These are phyloP conservation scores for Gopherus flavomarginatus DNA, from an alignment of 2,113 vertebrate species.

Conservation along the genomic window DNA sequence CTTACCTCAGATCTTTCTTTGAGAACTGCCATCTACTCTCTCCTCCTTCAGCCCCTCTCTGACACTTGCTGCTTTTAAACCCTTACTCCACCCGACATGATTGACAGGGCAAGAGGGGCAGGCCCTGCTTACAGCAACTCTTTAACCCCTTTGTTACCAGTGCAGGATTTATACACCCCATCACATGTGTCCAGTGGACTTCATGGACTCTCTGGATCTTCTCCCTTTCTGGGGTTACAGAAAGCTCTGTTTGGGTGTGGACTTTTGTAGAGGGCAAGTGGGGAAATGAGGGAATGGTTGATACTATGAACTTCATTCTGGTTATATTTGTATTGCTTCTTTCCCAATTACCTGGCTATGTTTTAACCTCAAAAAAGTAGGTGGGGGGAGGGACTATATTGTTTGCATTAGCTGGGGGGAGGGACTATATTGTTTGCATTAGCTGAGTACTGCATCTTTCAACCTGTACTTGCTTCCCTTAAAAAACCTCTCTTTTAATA, in stretches of 20 bases:
- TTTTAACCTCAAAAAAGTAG: conserved; percentile 12
- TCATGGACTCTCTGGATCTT: not conserved
- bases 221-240: not conserved
- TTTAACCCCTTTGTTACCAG: not conserved
- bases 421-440: not conserved
- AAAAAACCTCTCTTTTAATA: conserved; percentile 19
- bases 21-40: not conserved
- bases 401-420: too few species aligned
- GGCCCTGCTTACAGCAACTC: too few species aligned
- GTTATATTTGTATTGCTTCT: not conserved
- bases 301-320: not conserved
- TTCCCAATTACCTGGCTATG: conserved; percentile 30
- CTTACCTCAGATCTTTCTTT: not conserved
- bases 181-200: not conserved
- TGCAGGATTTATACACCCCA: not conserved
- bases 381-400: too few species aligned
- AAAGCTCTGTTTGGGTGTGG: not conserved
- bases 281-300: not conserved
- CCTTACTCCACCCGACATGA: not conserved
- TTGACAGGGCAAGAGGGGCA: not conserved
- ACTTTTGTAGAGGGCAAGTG: not conserved
- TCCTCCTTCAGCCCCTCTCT: not conserved
- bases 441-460: not conserved
- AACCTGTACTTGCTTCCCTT: conserved; percentile 18
- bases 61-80: not conserved